Evolutionary conservation across 2,888 invertebrate species (phyloP).

Genomic region (Ectobius pallidus): DNA sequence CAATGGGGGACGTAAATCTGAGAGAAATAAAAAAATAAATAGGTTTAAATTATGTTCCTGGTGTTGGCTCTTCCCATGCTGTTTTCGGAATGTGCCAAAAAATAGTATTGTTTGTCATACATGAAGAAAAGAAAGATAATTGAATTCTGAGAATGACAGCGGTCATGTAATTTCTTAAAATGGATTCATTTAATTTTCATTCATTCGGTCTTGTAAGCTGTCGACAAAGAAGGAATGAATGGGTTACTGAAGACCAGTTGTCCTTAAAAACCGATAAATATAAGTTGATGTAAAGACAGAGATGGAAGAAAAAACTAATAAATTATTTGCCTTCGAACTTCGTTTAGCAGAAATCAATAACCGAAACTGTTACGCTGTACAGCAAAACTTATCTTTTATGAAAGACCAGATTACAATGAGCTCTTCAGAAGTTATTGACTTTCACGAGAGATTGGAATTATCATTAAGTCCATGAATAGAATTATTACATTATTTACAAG

Average conservation of each 20-base stretch:
- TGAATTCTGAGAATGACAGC: not conserved
- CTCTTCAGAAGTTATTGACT: not conserved
- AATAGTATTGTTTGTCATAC: too few relatives aligned
- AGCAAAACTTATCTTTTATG: not conserved
- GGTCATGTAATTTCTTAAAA: conserved; percentile 1
- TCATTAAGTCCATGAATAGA: too few relatives aligned
- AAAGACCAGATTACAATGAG: not conserved
- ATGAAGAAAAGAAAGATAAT: not conserved
- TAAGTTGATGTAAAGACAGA: not conserved
- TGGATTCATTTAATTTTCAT: not conserved
- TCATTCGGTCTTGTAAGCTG: not conserved
- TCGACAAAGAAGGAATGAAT: not conserved
- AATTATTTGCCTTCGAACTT: not conserved
- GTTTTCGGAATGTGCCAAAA: too few relatives aligned
- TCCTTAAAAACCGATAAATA: conserved; percentile 6
- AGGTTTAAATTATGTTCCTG: too few relatives aligned
- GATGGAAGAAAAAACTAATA: not conserved
- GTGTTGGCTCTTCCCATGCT: too few relatives aligned
- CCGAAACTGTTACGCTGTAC: not conserved
- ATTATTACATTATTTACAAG: too few relatives aligned
- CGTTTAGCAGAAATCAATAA: conserved; percentile 14
- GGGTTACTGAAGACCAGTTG: not conserved
- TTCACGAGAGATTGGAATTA: too few relatives aligned
- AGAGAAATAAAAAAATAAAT: too few relatives aligned
- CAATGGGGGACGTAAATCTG: too few relatives aligned